These are phyloP conservation scores for Incurvaria masculella DNA, from an alignment of 2,888 invertebrate genomes.

Conservation along the genomic window DNA sequence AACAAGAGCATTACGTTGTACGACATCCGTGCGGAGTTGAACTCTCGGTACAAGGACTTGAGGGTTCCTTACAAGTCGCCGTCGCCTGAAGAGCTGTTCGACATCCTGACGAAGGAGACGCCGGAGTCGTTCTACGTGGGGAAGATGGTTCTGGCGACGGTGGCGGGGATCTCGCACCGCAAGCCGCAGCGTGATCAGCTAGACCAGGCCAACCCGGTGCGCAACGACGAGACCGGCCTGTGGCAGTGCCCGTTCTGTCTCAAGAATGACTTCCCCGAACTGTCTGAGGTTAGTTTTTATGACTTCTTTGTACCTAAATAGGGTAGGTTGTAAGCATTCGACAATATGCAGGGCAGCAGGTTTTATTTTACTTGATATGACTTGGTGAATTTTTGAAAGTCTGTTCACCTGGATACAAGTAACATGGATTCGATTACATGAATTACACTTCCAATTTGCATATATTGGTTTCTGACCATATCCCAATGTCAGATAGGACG, in stretches of 20 bases:
- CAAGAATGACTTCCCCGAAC: slow-evolving; percentile 92
- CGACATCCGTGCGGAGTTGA: slow-evolving; percentile 94
- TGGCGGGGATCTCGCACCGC: slow-evolving; percentile 77
- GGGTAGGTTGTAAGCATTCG: too few species aligned
- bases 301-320: slow-evolving; percentile 24
- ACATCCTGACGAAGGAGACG: slow-evolving; percentile 94
- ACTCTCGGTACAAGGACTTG: slow-evolving; percentile 89
- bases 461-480: too few species aligned
- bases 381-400: too few species aligned
- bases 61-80: slow-evolving; percentile 75
- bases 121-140: slow-evolving; percentile 90
- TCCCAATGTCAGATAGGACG: too few species aligned
- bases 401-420: too few species aligned
- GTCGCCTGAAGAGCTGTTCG: slow-evolving; percentile 86
- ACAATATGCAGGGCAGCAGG: too few species aligned
- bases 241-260: slow-evolving; percentile 99
- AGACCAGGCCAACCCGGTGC: slow-evolving; percentile 93
- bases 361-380: too few species aligned
- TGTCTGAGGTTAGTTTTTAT: slow-evolving; percentile 67
- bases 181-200: slow-evolving; percentile 92
- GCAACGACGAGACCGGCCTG: slow-evolving; percentile 89
- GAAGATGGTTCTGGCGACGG: slow-evolving; percentile 80
- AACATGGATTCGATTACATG: too few species aligned
- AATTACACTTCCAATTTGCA: too few species aligned
- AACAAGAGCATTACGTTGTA: slow-evolving; percentile 94